Evolutionary conservation across 2,888 invertebrate species (phyloP), one percentile per base, ranked within the genome.

Genomic region (Plebejus anna): DNA sequence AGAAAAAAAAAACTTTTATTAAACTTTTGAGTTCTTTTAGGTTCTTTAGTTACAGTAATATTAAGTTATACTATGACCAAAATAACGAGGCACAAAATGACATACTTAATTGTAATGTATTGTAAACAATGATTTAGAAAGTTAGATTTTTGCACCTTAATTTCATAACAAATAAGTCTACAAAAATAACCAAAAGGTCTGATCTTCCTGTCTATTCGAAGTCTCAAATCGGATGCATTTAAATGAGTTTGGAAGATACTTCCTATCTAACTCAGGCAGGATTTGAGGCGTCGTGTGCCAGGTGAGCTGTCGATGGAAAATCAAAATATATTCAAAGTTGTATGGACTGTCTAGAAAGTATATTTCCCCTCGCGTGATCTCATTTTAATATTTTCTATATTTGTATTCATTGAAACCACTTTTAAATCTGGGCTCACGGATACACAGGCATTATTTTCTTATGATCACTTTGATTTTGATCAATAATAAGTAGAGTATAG

Each of bases 261-360:
- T 66, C 32, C 66, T 66, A 28, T 66, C 66, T 13, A 66, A 36
- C 66, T 32, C 22, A 22, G 55, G 0, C 66, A 36, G 47, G 36
- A 32, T 11, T 42, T 42, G 36, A 38, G 71, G 22, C 9, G 71
- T 42, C 38, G 42, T 38, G 32, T 22, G 55, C 55, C 51, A 55
- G 55, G 55, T 75, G 38, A 55, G 22, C 9, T 7, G 32, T 5
- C 61, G 59, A 38, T 13, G 38, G 59, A 36, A 61, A 57, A 57
- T 75, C 36, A 59, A 57, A 75, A 75, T 75, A 57, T 75, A 61
- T 75, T 75, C 75, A 36, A 75, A 16, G 59, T 61, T 61, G 75
- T 61, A 61, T 36, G 42, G 59, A 28, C 51, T 42, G 38, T 13
- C 38, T 59, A 7, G 38, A 75, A 28, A 61, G n/a, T 75, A 36